These are phyloP conservation scores for Aspidiotus destructor DNA, from an alignment of 2,888 invertebrate species.

Conservation along the genomic window DNA sequence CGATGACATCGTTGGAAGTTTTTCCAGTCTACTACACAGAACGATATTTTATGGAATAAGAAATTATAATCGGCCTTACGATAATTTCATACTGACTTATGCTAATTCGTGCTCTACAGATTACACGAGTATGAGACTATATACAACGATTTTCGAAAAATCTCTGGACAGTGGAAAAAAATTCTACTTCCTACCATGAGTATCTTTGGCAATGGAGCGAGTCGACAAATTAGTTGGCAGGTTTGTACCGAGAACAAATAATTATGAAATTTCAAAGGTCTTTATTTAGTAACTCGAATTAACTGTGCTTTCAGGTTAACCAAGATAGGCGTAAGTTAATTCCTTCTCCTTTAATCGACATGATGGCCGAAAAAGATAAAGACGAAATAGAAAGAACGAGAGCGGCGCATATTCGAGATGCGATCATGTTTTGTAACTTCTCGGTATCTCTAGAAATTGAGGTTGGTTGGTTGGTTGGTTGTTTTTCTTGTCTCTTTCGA, in stretches of 20 bases:
- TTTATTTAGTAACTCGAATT: not conserved
- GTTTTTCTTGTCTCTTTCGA: not conserved
- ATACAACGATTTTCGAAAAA: conserved; percentile 59
- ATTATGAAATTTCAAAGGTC: not conserved
- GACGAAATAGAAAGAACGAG: conserved; percentile 73
- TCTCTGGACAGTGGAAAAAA: conserved; percentile 53
- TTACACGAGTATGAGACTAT: conserved; percentile 58
- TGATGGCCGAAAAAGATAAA: conserved; percentile 80
- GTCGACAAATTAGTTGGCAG: conserved; percentile 49
- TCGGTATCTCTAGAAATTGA: conserved; percentile 56
- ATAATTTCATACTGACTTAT: no score
- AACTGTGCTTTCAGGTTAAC: conserved; percentile 34
- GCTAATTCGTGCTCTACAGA: conserved; percentile 43
- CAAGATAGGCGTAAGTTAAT: conserved; percentile 36
- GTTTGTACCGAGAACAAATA: conserved; percentile 39
- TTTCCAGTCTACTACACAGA: no score
- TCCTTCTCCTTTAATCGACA: conserved; percentile 69
- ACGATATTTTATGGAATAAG: no score
- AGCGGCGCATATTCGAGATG: conserved; percentile 75
- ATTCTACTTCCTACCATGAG: conserved; percentile 61
- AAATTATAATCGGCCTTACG: no score
- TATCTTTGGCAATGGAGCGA: conserved; percentile 61
- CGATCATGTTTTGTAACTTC: conserved; percentile 79
- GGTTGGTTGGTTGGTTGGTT: conserved; percentile 48
- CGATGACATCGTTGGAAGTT: no score